Base-by-base conservation (phyloP, 2,113 vertebrate genomes). In the Hemibagrus wyckioides region DNA sequence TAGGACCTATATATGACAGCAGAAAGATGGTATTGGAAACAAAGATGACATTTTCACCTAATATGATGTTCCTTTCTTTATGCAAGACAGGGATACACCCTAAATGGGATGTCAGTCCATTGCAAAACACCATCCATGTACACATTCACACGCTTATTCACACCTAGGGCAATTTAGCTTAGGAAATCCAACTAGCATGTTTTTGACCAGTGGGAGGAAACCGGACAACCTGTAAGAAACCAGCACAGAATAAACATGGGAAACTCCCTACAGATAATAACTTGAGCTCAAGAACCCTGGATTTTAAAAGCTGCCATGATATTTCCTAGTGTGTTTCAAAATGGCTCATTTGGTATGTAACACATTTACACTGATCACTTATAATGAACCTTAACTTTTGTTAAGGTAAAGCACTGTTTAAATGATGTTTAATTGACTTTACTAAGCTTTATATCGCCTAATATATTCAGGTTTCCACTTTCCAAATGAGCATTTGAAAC, bases 1-100 rank as follows among this genome's bases (percentile, higher is more conserved):
- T 63, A 63, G 17, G 48, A 30, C 56, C 87, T 54, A 56, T 56
- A 86, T 56, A 48, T 54, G 84, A 48, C 33, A 88, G 87, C 75
- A 81, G 75, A 36, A 67, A 67, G 36, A 88, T 84, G 82, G 19
- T 33, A 36, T 41, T 0, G 33, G 10, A 6, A 79, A 25, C 48
- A 54, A 13, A 73, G 9, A 33, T 71, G n/a, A 50, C 21, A 14
- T 56, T 73, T 57, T 76, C 28, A 9, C 30, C 25, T 75, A 57
- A 0, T 0, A 48, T 83, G 65, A 57, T 33, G 36, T 77, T 63
- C 61, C 39, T 65, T 15, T 65, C 8, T 48, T 80, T 79, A 30
- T 23, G 23, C 21, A 71, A 67, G n/a, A 5, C 19, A 39, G 19
- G 36, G 36, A 23, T 3, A 44, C 39, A 28, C 5, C 30, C 30